Evolutionary conservation across 2,888 invertebrate genomes (phyloP).

Genomic region (Euplagia quadripunctaria): DNA sequence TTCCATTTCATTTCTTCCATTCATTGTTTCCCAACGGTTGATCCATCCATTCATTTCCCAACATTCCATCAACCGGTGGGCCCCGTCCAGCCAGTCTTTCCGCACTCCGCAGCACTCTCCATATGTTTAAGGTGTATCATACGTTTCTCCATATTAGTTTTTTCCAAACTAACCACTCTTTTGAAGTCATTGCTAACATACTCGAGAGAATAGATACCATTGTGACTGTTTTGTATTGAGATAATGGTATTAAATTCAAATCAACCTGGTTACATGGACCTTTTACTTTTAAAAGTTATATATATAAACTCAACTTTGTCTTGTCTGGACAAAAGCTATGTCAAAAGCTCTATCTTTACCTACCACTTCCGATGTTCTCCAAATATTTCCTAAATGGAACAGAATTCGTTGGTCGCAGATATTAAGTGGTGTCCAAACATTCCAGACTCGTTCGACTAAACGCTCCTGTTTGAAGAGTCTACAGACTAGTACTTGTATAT

Average conservation of each 20-base stretch:
- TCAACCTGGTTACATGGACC: no score
- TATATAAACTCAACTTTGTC: not conserved
- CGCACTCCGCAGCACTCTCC: no score
- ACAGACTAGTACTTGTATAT: not conserved
- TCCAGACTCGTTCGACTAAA: conserved; percentile 22
- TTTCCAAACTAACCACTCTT: not conserved
- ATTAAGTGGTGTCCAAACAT: conserved; percentile 36
- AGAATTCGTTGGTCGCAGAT: conserved; percentile 10
- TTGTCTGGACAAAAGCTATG: not conserved
- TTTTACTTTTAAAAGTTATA: no score
- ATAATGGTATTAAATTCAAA: no score
- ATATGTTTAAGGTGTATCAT: no score
- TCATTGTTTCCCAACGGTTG: no score
- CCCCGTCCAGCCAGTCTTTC: no score
- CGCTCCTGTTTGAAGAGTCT: conserved; percentile 8
- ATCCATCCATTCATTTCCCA: no score
- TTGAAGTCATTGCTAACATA: not conserved
- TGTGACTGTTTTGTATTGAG: no score
- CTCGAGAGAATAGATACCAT: no score
- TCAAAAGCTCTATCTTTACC: not conserved
- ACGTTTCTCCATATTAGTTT: not conserved
- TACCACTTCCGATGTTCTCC: not conserved
- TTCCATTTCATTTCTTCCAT: no score
- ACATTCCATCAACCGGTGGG: no score
- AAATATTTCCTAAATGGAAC: conserved; percentile 4